These are phyloP conservation scores for Pagrus major DNA, from an alignment of 2,113 vertebrate species.

Conservation along the genomic window DNA sequence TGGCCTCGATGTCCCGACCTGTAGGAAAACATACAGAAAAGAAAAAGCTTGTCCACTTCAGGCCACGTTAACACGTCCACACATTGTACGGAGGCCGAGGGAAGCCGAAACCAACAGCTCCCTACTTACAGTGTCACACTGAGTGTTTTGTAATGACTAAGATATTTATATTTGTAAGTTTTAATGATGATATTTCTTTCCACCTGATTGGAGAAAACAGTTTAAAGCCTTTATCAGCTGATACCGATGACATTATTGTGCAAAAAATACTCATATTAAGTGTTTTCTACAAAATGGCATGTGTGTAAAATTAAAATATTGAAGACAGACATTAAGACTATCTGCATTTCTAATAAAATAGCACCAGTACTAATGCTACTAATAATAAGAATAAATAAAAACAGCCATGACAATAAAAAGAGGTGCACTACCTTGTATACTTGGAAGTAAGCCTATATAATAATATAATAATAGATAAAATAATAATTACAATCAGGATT, in stretches of 20 bases:
- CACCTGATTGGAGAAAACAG: too few species aligned
- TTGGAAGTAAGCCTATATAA: too few species aligned
- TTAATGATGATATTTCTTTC: too few species aligned
- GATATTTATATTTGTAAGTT: background rate
- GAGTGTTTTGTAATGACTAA: too few species aligned
- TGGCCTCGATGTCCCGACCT: slow-evolving; percentile 58
- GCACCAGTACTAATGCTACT: background rate
- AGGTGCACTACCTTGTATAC: background rate
- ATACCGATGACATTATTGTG: too few species aligned
- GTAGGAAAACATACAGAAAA: slow-evolving; percentile 56
- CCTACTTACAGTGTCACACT: too few species aligned
- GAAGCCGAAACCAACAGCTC: too few species aligned
- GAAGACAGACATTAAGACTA: background rate
- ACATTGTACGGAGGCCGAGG: too few species aligned
- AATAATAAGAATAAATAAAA: background rate
- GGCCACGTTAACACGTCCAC: background rate
- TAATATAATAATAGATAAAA: too few species aligned
- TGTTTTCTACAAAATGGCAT: background rate
- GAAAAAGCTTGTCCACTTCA: background rate
- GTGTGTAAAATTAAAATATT: background rate
- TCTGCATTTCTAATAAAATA: background rate
- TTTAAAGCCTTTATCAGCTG: too few species aligned
- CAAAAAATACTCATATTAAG: background rate
- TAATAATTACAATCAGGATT: background rate
- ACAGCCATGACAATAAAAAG: background rate